These are phyloP conservation scores for Pissodes strobi DNA, from an alignment of 1,140 invertebrate genomes.

Conservation along the genomic window DNA sequence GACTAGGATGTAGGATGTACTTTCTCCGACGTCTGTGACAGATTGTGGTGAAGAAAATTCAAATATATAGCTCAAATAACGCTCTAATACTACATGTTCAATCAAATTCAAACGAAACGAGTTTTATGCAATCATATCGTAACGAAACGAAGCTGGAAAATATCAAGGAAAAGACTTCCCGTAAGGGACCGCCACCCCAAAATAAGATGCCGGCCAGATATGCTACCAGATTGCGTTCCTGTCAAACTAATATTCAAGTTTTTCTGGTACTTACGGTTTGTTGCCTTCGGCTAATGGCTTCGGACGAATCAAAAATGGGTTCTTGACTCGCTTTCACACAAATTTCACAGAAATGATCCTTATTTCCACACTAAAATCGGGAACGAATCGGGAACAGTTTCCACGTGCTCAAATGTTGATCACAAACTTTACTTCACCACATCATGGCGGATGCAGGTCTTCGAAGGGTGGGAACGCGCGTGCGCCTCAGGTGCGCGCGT, in stretches of 20 bases:
- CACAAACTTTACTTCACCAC: conserved; percentile 12
- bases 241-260: conserved; percentile 12
- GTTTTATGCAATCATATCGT: too few species aligned
- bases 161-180: background rate
- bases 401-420: conserved; percentile 39
- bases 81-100: background rate
- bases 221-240: conserved; percentile 28
- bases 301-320: background rate
- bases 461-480: background rate
- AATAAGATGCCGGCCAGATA: conserved; percentile 35
- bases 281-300: conserved; percentile 22
- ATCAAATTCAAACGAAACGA: too few species aligned
- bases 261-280: conserved; percentile 36
- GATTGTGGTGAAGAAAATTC: background rate
- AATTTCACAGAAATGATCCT: conserved; percentile 11
- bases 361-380: conserved; percentile 30
- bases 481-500: too few species aligned
- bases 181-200: conserved; percentile 12
- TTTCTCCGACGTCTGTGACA: conserved; percentile 14
- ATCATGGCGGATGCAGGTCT: conserved; percentile 25
- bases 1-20: too few species aligned
- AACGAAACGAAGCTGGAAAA: background rate
- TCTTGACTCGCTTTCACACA: conserved; percentile 3
- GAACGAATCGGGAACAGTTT: conserved; percentile 17
- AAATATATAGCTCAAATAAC: conserved; percentile 1